Conservation (phyloP, 2,797 vertebrate genomes). For the Sebastes jordani region DNA sequence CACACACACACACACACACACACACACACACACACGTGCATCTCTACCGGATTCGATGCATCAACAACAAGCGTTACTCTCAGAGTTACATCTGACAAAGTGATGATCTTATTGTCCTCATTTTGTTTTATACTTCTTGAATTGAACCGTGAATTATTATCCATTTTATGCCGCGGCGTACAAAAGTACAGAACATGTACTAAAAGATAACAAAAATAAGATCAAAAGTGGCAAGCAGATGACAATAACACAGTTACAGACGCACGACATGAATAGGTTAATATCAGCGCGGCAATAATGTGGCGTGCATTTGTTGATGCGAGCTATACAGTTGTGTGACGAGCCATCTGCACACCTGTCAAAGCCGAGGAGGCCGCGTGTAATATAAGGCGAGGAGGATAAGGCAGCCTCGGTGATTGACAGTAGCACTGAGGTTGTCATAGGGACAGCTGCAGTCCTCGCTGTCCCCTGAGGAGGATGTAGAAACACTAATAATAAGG, state of each 20-base stretch:
- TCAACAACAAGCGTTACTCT: slow-evolving; percentile 23
- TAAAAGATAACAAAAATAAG: slow-evolving; percentile 4
- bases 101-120: slow-evolving; percentile 3
- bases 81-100: slow-evolving; percentile 8
- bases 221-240: slow-evolving; percentile 38
- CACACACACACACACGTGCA: neutral
- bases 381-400: slow-evolving; percentile 49
- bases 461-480: slow-evolving; percentile 66
- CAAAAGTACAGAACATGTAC: slow-evolving; percentile 2
- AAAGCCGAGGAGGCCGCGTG: slow-evolving; percentile 43
- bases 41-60: slow-evolving; percentile 22
- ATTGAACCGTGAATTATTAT: neutral
- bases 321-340: slow-evolving; percentile 48
- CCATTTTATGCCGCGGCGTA: neutral
- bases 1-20: too few species aligned
- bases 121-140: neutral
- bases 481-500: slow-evolving; percentile 63
- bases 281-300: slow-evolving; percentile 17
- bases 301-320: slow-evolving; percentile 36
- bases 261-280: slow-evolving; percentile 22
- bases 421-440: slow-evolving; percentile 71
- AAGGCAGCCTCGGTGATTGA: slow-evolving; percentile 59
- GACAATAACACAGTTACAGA: slow-evolving; percentile 22
- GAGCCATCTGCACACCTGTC: slow-evolving; percentile 64
- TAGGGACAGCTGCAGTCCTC: slow-evolving; percentile 70